phyloP scores from a whole-genome alignment of 2,888 invertebrate genomes.

The Encarsia formosa region DNA sequence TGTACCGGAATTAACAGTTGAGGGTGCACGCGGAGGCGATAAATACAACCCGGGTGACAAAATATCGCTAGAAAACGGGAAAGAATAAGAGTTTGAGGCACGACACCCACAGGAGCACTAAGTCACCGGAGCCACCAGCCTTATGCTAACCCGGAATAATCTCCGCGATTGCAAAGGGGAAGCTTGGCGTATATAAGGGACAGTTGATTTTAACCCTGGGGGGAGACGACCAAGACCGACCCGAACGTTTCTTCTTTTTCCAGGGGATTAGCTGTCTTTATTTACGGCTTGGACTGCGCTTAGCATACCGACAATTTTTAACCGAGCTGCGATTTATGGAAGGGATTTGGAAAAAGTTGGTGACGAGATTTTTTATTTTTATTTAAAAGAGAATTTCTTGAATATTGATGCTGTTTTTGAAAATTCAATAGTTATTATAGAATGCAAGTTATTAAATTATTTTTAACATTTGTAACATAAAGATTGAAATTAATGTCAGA shows the following conservation, averaged over 20 bases:
- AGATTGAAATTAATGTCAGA: too few relatives aligned
- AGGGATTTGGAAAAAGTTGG: not conserved
- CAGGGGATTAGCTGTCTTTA: too few relatives aligned
- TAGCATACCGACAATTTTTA: too few relatives aligned
- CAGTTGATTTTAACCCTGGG: too few relatives aligned
- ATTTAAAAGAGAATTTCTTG: not conserved
- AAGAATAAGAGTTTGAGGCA: conserved; percentile 41
- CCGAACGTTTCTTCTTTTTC: too few relatives aligned
- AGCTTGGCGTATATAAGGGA: too few relatives aligned
- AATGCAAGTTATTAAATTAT: too few relatives aligned
- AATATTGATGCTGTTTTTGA: not conserved
- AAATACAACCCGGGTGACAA: conserved; percentile 48
- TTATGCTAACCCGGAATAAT: conserved; percentile 15
- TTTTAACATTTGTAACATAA: too few relatives aligned
- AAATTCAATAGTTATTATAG: too few relatives aligned
- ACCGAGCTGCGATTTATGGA: not conserved
- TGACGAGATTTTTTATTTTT: not conserved
- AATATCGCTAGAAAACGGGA: conserved; percentile 46
- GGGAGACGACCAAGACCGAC: too few relatives aligned
- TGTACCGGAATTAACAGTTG: conserved; percentile 49
- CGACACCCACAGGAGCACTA: conserved; percentile 50
- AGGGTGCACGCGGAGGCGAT: conserved; percentile 36
- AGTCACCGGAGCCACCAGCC: conserved; percentile 40
- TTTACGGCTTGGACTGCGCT: too few relatives aligned
- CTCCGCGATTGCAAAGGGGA: conserved; percentile 11